These are phyloP conservation scores for Pristionchus arcanus DNA, from an alignment of 2,888 invertebrate species.

Conservation along the genomic window DNA sequence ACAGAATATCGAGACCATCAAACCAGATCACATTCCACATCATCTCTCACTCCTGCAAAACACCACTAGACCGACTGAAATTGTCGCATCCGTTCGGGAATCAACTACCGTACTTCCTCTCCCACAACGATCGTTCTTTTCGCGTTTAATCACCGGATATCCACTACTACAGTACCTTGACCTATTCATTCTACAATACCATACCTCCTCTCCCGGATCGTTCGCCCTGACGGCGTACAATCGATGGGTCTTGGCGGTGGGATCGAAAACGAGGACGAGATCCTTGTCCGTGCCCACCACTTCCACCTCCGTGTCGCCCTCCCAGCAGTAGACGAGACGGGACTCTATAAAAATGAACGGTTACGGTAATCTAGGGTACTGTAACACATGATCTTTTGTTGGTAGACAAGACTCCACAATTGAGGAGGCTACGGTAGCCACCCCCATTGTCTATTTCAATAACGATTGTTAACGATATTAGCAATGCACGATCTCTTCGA, in stretches of 20 bases:
- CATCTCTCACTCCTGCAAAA: too few relatives aligned
- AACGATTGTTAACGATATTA: too few relatives aligned
- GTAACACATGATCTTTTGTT: not conserved
- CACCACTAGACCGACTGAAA: too few relatives aligned
- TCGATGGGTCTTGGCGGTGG: not conserved
- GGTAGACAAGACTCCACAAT: too few relatives aligned
- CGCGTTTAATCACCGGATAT: constrained; percentile 45
- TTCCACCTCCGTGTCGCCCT: constrained; percentile 50
- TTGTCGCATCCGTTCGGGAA: too few relatives aligned
- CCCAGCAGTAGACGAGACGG: constrained; percentile 53
- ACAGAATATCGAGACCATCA: too few relatives aligned
- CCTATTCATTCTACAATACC: too few relatives aligned
- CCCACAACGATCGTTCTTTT: not conserved
- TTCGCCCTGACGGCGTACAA: constrained; percentile 45
- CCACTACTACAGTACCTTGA: too few relatives aligned
- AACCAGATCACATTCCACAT: too few relatives aligned
- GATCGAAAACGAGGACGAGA: constrained; percentile 47
- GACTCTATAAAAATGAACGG: not conserved
- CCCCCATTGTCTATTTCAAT: too few relatives aligned
- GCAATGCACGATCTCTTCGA: too few relatives aligned
- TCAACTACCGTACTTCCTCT: not conserved
- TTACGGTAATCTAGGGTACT: not conserved
- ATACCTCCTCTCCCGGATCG: not conserved
- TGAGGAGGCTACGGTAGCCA: too few relatives aligned
- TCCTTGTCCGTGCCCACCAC: constrained; percentile 34